Conservation (phyloP, 2,888 invertebrate genomes). For the Volucella bombylans region DNA sequence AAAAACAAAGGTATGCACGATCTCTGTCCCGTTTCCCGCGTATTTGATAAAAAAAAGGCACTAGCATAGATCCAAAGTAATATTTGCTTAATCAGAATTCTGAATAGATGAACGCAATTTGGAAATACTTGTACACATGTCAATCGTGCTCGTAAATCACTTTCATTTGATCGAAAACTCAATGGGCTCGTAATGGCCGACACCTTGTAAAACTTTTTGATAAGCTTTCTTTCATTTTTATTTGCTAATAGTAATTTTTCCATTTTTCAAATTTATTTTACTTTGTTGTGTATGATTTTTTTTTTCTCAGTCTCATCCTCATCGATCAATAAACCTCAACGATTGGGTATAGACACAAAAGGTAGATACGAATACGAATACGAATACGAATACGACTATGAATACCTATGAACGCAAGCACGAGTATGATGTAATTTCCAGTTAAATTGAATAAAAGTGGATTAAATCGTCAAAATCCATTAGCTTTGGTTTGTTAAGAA, state of each 20-base stretch:
- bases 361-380: constrained; percentile 21
- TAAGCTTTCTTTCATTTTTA: constrained; percentile 21
- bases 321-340: constrained; percentile 65
- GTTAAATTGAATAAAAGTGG: constrained; percentile 24
- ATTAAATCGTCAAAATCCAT: constrained; percentile 19
- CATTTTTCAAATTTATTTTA: constrained; percentile 3
- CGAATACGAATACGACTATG: background rate
- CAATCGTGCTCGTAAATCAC: background rate
- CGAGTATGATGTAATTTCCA: constrained; percentile 55
- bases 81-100: background rate
- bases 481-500: background rate
- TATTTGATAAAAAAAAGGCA: background rate
- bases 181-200: constrained; percentile 10
- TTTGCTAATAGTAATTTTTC: background rate
- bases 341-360: constrained; percentile 44
- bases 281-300: background rate
- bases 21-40: background rate
- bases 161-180: constrained; percentile 28
- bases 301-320: constrained; percentile 29
- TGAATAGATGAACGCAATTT: constrained; percentile 9
- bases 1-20: background rate
- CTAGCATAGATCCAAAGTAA: background rate
- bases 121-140: background rate
- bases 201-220: constrained; percentile 11
- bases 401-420: constrained; percentile 21